Evolutionary conservation across 2,113 vertebrate genomes (phyloP).

Genomic region (Arizona elegans): DNA sequence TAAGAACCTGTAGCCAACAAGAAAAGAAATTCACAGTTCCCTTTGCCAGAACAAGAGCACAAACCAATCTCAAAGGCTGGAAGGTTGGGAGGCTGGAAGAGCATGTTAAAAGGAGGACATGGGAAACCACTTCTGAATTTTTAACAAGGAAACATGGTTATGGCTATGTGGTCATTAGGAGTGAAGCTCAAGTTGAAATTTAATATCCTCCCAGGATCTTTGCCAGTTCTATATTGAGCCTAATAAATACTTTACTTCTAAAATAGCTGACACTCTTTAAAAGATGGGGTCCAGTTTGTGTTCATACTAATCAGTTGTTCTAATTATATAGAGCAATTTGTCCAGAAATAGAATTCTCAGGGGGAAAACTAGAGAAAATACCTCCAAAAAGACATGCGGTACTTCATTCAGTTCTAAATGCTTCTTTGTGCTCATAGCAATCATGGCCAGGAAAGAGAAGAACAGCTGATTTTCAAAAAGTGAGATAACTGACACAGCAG

Average conservation of each 20-base stretch:
- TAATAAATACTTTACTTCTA: background rate
- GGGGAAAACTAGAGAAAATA: conserved; percentile 40
- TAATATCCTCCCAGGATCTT: background rate
- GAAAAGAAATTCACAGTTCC: background rate
- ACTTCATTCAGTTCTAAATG: conserved; percentile 48
- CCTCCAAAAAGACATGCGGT: conserved; percentile 27
- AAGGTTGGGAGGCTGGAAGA: background rate
- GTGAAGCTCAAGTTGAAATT: background rate
- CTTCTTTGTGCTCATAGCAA: conserved; percentile 36
- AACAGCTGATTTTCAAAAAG: conserved; percentile 34
- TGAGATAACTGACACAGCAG: background rate
- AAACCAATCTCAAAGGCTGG: background rate
- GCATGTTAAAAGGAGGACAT: background rate
- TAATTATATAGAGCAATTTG: conserved; percentile 57
- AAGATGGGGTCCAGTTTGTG: conserved; percentile 25
- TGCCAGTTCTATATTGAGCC: background rate
- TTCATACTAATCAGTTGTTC: conserved; percentile 40
- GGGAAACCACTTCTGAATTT: background rate
- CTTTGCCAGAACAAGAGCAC: background rate
- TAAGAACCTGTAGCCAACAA: background rate
- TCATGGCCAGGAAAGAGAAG: conserved; percentile 8
- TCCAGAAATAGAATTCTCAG: conserved; percentile 44
- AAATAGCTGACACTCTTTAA: conserved; percentile 17
- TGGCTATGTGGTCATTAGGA: background rate
- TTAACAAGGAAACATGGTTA: background rate